These are phyloP conservation scores for Lepidocyrtoides sp. DNA, from an alignment of 2,888 invertebrate genomes.

Conservation along the genomic window DNA sequence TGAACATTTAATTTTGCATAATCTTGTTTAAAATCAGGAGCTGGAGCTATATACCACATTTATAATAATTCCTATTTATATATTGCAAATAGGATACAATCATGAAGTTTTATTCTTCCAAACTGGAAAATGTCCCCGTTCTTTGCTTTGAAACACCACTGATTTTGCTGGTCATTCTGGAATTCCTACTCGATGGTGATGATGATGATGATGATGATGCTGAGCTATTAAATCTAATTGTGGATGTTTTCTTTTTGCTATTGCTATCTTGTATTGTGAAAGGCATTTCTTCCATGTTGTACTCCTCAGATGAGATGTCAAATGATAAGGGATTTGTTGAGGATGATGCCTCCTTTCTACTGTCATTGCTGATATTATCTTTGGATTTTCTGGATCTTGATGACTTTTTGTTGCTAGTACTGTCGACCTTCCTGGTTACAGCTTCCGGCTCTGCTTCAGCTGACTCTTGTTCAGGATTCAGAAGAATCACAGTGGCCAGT, in stretches of 20 bases:
- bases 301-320: conserved; percentile 62
- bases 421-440: too few relatives aligned
- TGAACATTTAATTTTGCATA: too few relatives aligned
- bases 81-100: background rate
- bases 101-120: conserved; percentile 34
- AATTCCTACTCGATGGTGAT: background rate
- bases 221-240: background rate
- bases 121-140: conserved; percentile 56
- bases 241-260: conserved; percentile 24
- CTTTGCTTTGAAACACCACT: conserved; percentile 51
- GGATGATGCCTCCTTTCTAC: conserved; percentile 16
- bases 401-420: conserved; percentile 50
- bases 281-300: conserved; percentile 69
- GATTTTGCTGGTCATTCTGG: conserved; percentile 49
- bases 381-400: conserved; percentile 29
- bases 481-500: background rate
- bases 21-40: too few relatives aligned
- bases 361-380: background rate
- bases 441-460: conserved; percentile 64
- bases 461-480: conserved; percentile 43
- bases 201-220: background rate
- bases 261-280: conserved; percentile 1
- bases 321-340: background rate
- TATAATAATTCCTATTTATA: too few relatives aligned
- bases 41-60: too few relatives aligned